A percentile compares a stretch with the other conserved stretches of the same genome.
Evolutionary conservation across 2,113 vertebrate species (phyloP).

Genomic region (Odocoileus hemionus): DNA sequence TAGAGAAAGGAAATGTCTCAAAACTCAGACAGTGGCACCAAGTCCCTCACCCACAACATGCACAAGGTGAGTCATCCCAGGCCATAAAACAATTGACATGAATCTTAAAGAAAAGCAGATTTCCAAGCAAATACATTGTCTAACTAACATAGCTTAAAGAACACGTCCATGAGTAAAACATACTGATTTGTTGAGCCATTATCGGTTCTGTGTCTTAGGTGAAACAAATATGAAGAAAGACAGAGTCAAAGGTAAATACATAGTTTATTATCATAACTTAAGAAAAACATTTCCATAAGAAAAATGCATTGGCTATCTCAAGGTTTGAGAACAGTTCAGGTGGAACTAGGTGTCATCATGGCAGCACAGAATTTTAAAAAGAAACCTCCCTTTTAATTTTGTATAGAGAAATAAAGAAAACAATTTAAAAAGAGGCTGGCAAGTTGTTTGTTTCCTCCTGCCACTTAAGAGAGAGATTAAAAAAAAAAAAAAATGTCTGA

Average conservation of each 20-base stretch:
- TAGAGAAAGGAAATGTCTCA: background rate
- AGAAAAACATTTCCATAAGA: background rate
- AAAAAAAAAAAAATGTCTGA: background rate
- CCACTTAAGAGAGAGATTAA: background rate
- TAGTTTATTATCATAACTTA: background rate
- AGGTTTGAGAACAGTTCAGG: background rate
- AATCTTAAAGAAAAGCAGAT: background rate
- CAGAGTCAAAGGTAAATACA: background rate
- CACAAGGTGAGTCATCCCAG: background rate
- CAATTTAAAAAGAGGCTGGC: background rate
- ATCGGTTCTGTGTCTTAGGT: background rate
- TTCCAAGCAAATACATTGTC: background rate
- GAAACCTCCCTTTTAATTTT: background rate
- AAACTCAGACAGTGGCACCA: background rate
- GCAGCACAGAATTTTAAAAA: background rate
- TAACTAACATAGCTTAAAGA: background rate
- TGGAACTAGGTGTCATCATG: background rate
- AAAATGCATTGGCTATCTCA: background rate
- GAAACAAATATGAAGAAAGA: background rate
- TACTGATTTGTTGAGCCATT: background rate
- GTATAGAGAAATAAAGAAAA: background rate
- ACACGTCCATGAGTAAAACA: background rate
- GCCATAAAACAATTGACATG: background rate
- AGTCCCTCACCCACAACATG: background rate
- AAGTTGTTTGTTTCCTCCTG: background rate